These are phyloP conservation scores for Leptinotarsa haldemani DNA, from an alignment of 2,888 invertebrate genomes.

Conservation along the genomic window DNA sequence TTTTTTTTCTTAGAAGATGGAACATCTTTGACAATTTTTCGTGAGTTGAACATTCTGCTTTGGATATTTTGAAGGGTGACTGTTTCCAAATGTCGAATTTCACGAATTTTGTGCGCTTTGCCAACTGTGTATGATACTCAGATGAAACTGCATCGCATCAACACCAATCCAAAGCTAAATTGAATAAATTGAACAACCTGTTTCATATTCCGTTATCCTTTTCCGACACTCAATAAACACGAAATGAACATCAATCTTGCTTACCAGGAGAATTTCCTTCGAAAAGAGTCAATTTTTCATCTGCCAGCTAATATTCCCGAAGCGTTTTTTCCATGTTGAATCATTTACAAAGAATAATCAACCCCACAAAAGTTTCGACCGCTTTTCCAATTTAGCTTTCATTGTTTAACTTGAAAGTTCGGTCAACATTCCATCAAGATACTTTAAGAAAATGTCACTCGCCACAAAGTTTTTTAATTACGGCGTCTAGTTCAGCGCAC, in stretches of 20 bases:
- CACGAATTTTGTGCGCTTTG: too few relatives aligned
- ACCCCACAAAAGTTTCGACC: slow-evolving; percentile 33
- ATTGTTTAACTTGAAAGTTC: slow-evolving; percentile 48
- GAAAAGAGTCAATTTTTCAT: slow-evolving; percentile 13
- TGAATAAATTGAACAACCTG: too few relatives aligned
- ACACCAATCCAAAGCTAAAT: too few relatives aligned
- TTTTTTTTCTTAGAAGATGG: too few relatives aligned
- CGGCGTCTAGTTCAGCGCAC: slow-evolving; percentile 43
- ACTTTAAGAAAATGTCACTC: slow-evolving; percentile 50
- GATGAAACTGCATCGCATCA: too few relatives aligned
- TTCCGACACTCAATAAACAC: background rate
- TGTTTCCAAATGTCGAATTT: too few relatives aligned
- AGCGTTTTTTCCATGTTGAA: slow-evolving; percentile 26
- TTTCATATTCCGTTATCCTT: background rate
- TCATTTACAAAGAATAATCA: slow-evolving; percentile 37
- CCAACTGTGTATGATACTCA: too few relatives aligned
- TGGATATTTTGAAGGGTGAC: too few relatives aligned
- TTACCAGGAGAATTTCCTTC: background rate
- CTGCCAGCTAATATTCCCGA: background rate
- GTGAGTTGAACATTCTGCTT: too few relatives aligned
- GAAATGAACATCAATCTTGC: background rate
- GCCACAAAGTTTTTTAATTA: slow-evolving; percentile 52
- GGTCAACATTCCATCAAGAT: slow-evolving; percentile 47
- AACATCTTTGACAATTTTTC: too few relatives aligned
- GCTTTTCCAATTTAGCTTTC: slow-evolving; percentile 46